Base-by-base conservation (phyloP, 2,888 invertebrate species). In the Aporophyla lueneburgensis region DNA sequence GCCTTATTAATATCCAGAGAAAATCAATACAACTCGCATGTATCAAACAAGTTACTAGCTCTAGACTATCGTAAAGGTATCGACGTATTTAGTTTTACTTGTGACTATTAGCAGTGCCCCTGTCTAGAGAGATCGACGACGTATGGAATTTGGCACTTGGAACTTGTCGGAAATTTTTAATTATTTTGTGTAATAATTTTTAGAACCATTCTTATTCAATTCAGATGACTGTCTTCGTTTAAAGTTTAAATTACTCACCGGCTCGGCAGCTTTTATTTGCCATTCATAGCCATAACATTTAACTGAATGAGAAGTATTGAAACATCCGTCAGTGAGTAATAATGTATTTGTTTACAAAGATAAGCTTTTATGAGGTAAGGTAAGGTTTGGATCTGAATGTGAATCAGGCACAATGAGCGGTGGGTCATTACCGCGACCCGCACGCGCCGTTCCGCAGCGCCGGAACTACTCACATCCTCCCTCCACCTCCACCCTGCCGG, bases 391-490 rank as follows among this genome's bases (percentile, higher is more conserved):
- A 70, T 58, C 79, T 54, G 74, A 84, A 78, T 80, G 81, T 81
- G 78, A 86, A 73, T 74, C 80, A 74, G 80, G 79, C 74, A 83
- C 80, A 81, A 85, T 85, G 68, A 78, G 86, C 80, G 33, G 70
- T 74, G 82, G 89, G 93, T 93, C 94, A 94, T 93, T 94, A 94
- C 86, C 94, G 88, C 91, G 93, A 93, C 93, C 93, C 87, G 88
- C 94, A 94, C 93, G 94, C 85, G 78, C 78, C 69, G 69, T 67
- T 70, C 72, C 51, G 54, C 67, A 54, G 40, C 85, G 74, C 86
- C 87, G 86, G 86, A 89, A 89, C 86, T 83, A 67, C 80, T 70
- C 71, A 73, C 83, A 83, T 81, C 83, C 82, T 84, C 85, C 83
- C 78, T 70, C 86, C 78, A 54, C 78, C 86, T 70, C 65, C 74